These are phyloP conservation scores for Pachliopta kotzebuea DNA, from an alignment of 2,888 invertebrate species.

Conservation along the genomic window DNA sequence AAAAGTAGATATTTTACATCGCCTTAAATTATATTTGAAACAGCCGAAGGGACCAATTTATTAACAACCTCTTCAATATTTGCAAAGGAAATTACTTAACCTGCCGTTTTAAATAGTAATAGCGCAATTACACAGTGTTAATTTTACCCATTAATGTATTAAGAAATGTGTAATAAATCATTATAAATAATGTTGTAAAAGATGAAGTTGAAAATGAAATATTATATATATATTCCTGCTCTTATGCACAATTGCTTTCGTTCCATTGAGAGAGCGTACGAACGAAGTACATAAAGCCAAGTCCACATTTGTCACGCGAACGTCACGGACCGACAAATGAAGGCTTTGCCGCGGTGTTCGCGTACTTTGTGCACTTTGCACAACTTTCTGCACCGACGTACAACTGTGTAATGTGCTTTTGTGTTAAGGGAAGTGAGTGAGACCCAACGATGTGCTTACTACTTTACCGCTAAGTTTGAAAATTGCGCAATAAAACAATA, in stretches of 20 bases:
- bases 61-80: constrained; percentile 33
- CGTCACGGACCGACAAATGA: constrained; percentile 80
- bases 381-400: constrained; percentile 75
- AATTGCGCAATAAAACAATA: background rate
- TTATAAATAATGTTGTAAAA: too few species aligned
- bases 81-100: constrained; percentile 13
- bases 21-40: constrained; percentile 62
- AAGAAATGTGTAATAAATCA: too few species aligned
- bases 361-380: constrained; percentile 77
- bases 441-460: constrained; percentile 61
- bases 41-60: constrained; percentile 55
- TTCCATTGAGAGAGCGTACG: constrained; percentile 48
- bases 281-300: constrained; percentile 56
- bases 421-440: constrained; percentile 69
- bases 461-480: constrained; percentile 69
- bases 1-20: constrained; percentile 56
- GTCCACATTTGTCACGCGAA: constrained; percentile 78
- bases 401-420: constrained; percentile 68
- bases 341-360: constrained; percentile 75
- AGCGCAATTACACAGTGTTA: constrained; percentile 3
- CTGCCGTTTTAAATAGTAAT: background rate
- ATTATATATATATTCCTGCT: constrained; percentile 7
- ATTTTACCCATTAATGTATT: too few species aligned
- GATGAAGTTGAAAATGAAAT: background rate
- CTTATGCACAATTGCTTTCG: constrained; percentile 47